A percentile compares a stretch with the other conserved stretches of the same genome.
These are phyloP conservation scores for Hirtodrosophila histrioides DNA, from an alignment of 2,888 invertebrate genomes.

Conservation along the genomic window DNA sequence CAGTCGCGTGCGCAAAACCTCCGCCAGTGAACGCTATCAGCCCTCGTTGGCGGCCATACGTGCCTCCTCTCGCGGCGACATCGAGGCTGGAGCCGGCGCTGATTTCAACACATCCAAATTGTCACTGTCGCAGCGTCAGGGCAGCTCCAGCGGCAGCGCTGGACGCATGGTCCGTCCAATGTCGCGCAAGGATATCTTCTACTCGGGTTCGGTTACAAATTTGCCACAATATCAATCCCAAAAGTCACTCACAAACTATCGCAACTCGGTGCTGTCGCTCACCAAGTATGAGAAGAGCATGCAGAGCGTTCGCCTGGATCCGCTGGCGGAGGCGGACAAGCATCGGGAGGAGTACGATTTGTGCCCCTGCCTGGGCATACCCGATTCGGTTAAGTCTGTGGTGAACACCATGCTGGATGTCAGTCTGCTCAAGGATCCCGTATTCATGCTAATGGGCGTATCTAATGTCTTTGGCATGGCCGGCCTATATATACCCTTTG, in stretches of 20 bases:
- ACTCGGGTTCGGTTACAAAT: slow-evolving; percentile 97
- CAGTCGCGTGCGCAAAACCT: slow-evolving; percentile 93
- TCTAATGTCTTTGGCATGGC: slow-evolving; percentile 99
- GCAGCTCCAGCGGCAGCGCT: slow-evolving; percentile 68
- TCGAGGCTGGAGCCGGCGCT: slow-evolving; percentile 92
- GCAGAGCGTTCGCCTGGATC: slow-evolving; percentile 86
- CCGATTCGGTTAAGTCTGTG: slow-evolving; percentile 92
- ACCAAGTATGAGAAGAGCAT: slow-evolving; percentile 89
- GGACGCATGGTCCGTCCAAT: slow-evolving; percentile 92
- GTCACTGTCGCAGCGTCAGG: slow-evolving; percentile 85
- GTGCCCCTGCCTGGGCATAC: slow-evolving; percentile 91
- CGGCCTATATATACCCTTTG: slow-evolving; percentile 98
- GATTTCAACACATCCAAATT: slow-evolving; percentile 89
- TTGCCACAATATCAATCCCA: slow-evolving; percentile 97
- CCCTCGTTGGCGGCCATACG: slow-evolving; percentile 93
- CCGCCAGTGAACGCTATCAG: slow-evolving; percentile 92
- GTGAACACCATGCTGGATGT: slow-evolving; percentile 96
- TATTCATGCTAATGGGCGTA: slow-evolving; percentile 95
- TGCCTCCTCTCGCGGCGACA: slow-evolving; percentile 90
- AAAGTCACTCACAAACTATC: slow-evolving; percentile 94
- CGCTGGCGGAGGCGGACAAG: slow-evolving; percentile 84
- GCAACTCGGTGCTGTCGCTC: slow-evolving; percentile 95
- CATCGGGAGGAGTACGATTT: slow-evolving; percentile 89
- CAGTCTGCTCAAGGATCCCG: slow-evolving; percentile 93
- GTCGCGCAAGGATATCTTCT: slow-evolving; percentile 98